Percentiles rank a stretch among this genome's conserved stretches.
These are phyloP conservation scores for Ophion ellenae DNA, from an alignment of 2,888 invertebrate species.

Conservation along the genomic window DNA sequence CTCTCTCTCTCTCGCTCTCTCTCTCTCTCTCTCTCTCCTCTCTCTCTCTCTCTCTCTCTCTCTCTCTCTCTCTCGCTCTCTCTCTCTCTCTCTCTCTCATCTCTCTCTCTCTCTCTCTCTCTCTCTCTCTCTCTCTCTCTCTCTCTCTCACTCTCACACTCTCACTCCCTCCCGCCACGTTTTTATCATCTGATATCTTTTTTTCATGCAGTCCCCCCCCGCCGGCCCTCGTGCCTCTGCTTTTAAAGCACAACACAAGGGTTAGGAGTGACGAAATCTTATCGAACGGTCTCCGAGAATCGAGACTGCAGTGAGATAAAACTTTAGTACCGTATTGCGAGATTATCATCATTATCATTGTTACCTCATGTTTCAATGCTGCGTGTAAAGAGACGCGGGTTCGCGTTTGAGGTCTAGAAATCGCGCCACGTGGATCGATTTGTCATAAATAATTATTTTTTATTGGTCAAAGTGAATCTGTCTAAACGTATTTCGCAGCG, in stretches of 20 bases:
- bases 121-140: constrained; percentile 2
- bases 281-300: constrained; percentile 29
- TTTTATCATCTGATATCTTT: not conserved
- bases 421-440: no score
- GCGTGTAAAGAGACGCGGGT: no score
- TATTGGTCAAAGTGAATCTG: no score
- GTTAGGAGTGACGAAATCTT: constrained; percentile 41
- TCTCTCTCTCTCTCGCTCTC: not conserved
- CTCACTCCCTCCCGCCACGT: not conserved
- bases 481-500: no score
- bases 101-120: no score
- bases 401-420: no score
- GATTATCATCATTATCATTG: not conserved
- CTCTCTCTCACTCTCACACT: not conserved
- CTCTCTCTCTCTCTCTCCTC: no score
- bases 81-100: not conserved
- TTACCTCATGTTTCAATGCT: not conserved
- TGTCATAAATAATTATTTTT: no score
- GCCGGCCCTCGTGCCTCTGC: not conserved
- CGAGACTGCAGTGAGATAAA: constrained; percentile 39
- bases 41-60: not conserved
- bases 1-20: no score
- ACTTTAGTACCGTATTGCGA: not conserved
- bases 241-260: constrained; percentile 10
- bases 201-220: not conserved